Conservation (phyloP, 2,888 invertebrate genomes). For the Paralinhomoeus sp. region DNA sequence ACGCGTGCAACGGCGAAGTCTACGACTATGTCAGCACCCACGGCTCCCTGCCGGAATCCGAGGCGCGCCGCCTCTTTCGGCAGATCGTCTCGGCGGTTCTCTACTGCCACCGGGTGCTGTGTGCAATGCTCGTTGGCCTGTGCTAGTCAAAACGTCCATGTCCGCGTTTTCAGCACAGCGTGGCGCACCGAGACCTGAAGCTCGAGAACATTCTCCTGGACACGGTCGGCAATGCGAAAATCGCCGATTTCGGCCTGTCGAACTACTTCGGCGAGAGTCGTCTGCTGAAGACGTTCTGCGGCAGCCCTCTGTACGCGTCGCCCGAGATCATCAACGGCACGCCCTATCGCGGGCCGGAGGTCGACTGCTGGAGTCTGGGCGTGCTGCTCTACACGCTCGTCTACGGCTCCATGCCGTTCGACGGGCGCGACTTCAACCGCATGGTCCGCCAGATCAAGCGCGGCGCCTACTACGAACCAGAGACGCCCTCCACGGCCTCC, state of each 20-base stretch:
- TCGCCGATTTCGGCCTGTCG: slow-evolving; percentile 92
- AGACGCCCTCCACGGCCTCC: slow-evolving; percentile 69
- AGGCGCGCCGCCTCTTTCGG: slow-evolving; percentile 76
- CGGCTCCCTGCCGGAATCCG: slow-evolving; percentile 67
- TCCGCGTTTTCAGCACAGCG: slow-evolving; percentile 20
- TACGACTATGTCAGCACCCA: slow-evolving; percentile 72
- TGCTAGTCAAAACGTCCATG: background rate
- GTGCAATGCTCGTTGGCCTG: background rate
- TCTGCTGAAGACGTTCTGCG: slow-evolving; percentile 32
- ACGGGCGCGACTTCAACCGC: slow-evolving; percentile 88
- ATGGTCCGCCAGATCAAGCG: slow-evolving; percentile 86
- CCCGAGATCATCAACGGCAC: slow-evolving; percentile 31
- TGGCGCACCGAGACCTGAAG: slow-evolving; percentile 33
- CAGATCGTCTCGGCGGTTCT: slow-evolving; percentile 88
- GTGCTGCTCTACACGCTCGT: slow-evolving; percentile 89
- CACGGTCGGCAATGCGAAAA: slow-evolving; percentile 35
- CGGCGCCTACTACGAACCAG: slow-evolving; percentile 90
- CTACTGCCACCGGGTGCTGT: slow-evolving; percentile 65
- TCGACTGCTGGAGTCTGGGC: slow-evolving; percentile 59
- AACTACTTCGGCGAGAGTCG: slow-evolving; percentile 45
- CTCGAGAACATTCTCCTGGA: slow-evolving; percentile 33
- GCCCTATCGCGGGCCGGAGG: slow-evolving; percentile 36
- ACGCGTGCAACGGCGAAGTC: slow-evolving; percentile 88
- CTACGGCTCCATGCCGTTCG: slow-evolving; percentile 96
- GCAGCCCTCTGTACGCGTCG: slow-evolving; percentile 32